Evolutionary conservation across 2,888 invertebrate genomes (phyloP).

Genomic region (Halictus ligatus): DNA sequence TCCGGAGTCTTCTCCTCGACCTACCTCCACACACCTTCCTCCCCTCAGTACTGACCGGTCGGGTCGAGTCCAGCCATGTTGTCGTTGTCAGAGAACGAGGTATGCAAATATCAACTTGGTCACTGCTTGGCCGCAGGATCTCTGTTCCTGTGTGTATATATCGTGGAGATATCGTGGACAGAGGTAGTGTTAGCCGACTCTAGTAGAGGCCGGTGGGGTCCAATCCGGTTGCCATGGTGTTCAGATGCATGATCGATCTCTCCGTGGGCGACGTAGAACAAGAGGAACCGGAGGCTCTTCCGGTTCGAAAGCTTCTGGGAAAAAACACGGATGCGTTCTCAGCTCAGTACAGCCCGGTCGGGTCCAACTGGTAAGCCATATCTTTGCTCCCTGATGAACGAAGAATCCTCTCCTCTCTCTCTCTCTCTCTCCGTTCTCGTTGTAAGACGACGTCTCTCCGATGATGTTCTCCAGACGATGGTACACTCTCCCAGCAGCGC

Average conservation of each 20-base stretch:
- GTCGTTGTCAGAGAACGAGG: constrained; percentile 22
- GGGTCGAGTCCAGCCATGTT: constrained; percentile 78
- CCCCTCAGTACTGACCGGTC: constrained; percentile 79
- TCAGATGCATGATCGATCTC: constrained; percentile 32
- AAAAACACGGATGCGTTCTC: constrained; percentile 20
- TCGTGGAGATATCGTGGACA: neutral
- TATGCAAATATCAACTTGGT: constrained; percentile 5
- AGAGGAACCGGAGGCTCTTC: constrained; percentile 13
- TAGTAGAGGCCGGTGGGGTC: constrained; percentile 82
- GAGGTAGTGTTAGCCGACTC: neutral
- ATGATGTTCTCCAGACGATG: neutral
- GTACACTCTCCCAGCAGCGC: neutral
- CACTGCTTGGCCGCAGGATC: neutral
- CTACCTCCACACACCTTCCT: constrained; percentile 51
- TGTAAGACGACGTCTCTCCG: neutral
- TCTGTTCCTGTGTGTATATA: neutral
- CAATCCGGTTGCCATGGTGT: constrained; percentile 78
- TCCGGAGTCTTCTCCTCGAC: constrained; percentile 63
- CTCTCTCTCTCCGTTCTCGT: neutral
- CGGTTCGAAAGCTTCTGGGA: neutral
- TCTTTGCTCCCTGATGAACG: constrained; percentile 39
- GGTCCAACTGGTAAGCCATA: constrained; percentile 79
- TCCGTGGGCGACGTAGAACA: neutral
- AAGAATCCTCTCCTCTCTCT: neutral
- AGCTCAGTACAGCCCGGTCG: constrained; percentile 80